phyloP scores from a whole-genome alignment of 2,888 invertebrate species.

The Ashinkailepas kermadecensis region DNA sequence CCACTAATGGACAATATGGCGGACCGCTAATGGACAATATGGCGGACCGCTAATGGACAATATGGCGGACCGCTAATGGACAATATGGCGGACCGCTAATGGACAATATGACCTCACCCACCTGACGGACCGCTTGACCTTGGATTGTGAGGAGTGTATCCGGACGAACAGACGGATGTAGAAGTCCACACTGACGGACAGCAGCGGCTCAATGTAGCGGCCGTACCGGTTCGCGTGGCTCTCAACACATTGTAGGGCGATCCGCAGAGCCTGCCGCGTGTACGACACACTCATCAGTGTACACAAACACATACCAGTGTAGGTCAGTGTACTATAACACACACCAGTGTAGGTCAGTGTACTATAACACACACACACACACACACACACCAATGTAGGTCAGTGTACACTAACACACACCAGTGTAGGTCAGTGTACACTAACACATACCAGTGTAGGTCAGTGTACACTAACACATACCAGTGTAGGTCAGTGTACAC shows the following conservation, averaged over 20 bases:
- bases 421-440: no score
- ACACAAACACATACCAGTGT: no score
- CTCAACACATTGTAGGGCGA: slow-evolving; percentile 82
- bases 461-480: no score
- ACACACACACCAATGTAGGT: no score
- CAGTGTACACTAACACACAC: no score
- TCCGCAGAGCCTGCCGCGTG: slow-evolving; percentile 69
- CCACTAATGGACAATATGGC: background rate
- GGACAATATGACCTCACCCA: background rate
- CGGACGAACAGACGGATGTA: slow-evolving; percentile 90
- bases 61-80: background rate
- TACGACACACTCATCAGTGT: no score
- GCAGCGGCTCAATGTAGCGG: slow-evolving; percentile 78
- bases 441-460: no score
- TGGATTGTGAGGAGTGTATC: slow-evolving; percentile 66
- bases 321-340: no score
- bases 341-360: no score
- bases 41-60: background rate
- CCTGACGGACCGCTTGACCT: slow-evolving; percentile 44
- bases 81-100: background rate
- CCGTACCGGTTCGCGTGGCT: slow-evolving; percentile 87
- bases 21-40: background rate
- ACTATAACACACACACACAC: no score
- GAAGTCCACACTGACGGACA: slow-evolving; percentile 91
- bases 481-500: no score